Evolutionary conservation across 1,140 invertebrate genomes (phyloP).

Genomic region (Geopemphigus sp.): DNA sequence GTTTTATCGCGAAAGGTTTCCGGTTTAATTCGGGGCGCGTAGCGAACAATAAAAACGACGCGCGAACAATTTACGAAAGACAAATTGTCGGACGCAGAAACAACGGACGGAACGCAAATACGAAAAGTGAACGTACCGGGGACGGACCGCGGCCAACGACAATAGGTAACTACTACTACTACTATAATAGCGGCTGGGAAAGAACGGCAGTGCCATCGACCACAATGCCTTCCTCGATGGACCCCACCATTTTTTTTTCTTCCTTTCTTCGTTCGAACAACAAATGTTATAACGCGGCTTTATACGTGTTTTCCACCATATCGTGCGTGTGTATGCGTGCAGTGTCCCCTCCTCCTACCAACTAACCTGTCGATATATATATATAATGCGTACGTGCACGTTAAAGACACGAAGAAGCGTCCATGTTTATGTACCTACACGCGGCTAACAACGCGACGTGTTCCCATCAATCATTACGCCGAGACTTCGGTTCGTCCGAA

Average conservation of each 20-base stretch:
- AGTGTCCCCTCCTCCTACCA: neutral
- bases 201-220: slow-evolving; percentile 44
- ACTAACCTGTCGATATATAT: neutral
- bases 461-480: too few relatives aligned
- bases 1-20: too few relatives aligned
- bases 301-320: slow-evolving; percentile 1
- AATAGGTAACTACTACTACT: slow-evolving; percentile 23
- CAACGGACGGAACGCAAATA: neutral
- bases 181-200: neutral
- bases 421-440: neutral
- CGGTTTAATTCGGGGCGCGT: too few relatives aligned
- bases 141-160: slow-evolving; percentile 47
- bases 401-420: neutral
- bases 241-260: slow-evolving; percentile 45
- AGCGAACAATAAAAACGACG: too few relatives aligned
- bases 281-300: neutral
- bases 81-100: neutral
- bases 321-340: slow-evolving; percentile 3
- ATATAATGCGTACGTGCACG: neutral
- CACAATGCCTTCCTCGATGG: slow-evolving; percentile 46
- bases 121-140: slow-evolving; percentile 36
- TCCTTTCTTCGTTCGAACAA: slow-evolving; percentile 21
- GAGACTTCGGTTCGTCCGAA: too few relatives aligned
- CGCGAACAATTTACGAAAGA: neutral
- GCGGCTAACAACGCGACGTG: too few relatives aligned